Conservation (phyloP, 23 tunicate genomes). For the Halocynthia roretzi region DNA sequence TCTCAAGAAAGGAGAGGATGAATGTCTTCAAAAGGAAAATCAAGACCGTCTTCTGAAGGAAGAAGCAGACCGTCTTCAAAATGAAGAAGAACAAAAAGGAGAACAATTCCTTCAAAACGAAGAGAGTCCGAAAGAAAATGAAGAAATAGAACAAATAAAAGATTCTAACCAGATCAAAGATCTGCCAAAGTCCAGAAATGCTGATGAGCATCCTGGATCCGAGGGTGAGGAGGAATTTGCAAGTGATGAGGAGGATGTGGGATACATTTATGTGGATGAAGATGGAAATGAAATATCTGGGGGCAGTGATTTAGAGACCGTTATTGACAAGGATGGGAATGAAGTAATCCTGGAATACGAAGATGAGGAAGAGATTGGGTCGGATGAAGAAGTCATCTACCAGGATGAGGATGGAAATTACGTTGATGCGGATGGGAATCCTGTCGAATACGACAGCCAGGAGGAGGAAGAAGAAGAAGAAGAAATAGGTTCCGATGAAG, state of each 20-base stretch:
- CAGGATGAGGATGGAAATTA: conserved; percentile 69
- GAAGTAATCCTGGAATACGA: conserved; percentile 7
- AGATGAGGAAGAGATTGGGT: conserved; percentile 5
- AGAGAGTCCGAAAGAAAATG: neutral
- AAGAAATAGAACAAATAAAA: too few relatives aligned
- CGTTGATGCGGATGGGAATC: conserved; percentile 59
- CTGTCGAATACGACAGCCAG: conserved; percentile 44
- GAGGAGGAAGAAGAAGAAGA: conserved; percentile 47
- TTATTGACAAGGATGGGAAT: conserved; percentile 18
- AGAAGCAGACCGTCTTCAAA: conserved; percentile 34
- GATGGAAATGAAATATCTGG: conserved; percentile 28
- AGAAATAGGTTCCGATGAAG: conserved; percentile 34
- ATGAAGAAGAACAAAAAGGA: conserved; percentile 35
- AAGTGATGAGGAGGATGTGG: conserved; percentile 23
- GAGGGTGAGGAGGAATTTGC: conserved; percentile 21
- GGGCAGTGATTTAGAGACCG: conserved; percentile 11
- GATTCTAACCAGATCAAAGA: neutral
- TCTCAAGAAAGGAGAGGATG: neutral
- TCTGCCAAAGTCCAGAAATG: conserved; percentile 21
- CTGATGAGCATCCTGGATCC: neutral
- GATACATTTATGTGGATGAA: conserved; percentile 11
- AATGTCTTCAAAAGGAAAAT: neutral
- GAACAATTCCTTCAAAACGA: neutral
- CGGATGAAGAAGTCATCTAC: conserved; percentile 51
- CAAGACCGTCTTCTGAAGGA: conserved; percentile 21